These are phyloP conservation scores for Cryptoblepharus egeriae DNA, from an alignment of 2,797 vertebrate species.

Conservation along the genomic window DNA sequence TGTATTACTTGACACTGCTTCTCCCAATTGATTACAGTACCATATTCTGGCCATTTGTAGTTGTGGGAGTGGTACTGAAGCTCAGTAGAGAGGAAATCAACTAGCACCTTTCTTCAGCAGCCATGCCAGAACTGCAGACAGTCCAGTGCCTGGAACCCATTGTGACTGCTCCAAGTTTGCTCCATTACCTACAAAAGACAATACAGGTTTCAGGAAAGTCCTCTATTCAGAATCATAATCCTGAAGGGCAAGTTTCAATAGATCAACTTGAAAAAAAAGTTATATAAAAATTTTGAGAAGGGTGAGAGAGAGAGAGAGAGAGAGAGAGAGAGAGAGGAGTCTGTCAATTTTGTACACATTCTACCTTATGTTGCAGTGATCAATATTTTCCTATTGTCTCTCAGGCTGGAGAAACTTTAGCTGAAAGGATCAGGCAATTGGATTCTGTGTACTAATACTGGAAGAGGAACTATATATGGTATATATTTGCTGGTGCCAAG, in stretches of 20 bases:
- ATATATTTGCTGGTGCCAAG: slow-evolving; percentile 43
- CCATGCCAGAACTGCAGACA: not conserved
- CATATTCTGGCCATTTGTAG: not conserved
- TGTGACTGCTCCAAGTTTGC: not conserved
- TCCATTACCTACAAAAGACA: not conserved
- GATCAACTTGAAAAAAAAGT: not conserved
- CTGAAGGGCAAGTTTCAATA: not conserved
- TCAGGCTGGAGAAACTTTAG: slow-evolving; percentile 26
- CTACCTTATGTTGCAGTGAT: slow-evolving; percentile 17
- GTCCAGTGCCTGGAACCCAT: not conserved
- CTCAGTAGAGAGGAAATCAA: not conserved
- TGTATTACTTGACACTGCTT: too few relatives aligned
- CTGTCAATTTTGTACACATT: not conserved
- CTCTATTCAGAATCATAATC: not conserved
- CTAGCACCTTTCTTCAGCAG: not conserved
- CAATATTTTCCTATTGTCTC: slow-evolving; percentile 37
- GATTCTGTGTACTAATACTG: slow-evolving; percentile 47
- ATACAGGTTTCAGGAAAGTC: not conserved
- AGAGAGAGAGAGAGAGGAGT: not conserved
- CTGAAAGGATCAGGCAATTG: slow-evolving; percentile 50
- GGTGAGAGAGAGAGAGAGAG: not conserved
- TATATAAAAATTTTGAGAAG: not conserved
- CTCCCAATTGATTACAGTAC: not conserved
- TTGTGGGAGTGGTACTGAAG: not conserved
- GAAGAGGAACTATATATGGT: not conserved